These are phyloP conservation scores for Salvelinus sp. DNA, from an alignment of 2,113 vertebrate genomes.

Conservation along the genomic window DNA sequence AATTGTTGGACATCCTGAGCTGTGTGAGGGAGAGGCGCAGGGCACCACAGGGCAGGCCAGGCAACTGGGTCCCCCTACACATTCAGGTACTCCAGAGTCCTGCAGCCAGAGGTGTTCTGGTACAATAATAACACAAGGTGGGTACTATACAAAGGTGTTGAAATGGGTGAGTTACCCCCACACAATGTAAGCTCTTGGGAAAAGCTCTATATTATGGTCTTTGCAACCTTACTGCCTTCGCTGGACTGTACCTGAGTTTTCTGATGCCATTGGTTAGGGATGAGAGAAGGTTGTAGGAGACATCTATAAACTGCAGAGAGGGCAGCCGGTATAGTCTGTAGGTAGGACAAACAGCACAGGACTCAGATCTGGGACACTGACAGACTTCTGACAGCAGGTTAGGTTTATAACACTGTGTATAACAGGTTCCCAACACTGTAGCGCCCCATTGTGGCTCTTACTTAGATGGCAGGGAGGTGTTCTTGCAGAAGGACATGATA, in stretches of 20 bases:
- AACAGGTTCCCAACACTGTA: background rate
- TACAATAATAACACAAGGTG: too few relatives aligned
- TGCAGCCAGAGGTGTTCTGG: conserved; percentile 23
- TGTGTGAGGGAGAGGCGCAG: conserved; percentile 56
- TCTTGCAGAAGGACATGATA: conserved; percentile 66
- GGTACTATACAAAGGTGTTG: too few relatives aligned
- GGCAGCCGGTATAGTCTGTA: conserved; percentile 61
- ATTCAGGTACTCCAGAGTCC: conserved; percentile 52
- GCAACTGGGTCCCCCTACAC: conserved; percentile 57
- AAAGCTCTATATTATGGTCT: background rate
- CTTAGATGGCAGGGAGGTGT: conserved; percentile 61
- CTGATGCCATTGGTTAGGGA: conserved; percentile 63
- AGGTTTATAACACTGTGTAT: background rate
- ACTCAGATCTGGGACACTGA: too few relatives aligned
- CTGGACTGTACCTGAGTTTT: conserved; percentile 58
- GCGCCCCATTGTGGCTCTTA: conserved; percentile 34
- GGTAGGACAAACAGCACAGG: background rate
- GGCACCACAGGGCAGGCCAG: conserved; percentile 52
- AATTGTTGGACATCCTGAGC: conserved; percentile 57
- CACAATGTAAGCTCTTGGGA: too few relatives aligned
- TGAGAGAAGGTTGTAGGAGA: conserved; percentile 62
- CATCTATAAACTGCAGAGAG: conserved; percentile 58
- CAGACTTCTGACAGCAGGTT: too few relatives aligned
- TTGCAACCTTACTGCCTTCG: background rate
- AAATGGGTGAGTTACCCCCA: too few relatives aligned